Base-by-base conservation (phyloP, 2,888 invertebrate species). In the Temnothorax unifasciatus region DNA sequence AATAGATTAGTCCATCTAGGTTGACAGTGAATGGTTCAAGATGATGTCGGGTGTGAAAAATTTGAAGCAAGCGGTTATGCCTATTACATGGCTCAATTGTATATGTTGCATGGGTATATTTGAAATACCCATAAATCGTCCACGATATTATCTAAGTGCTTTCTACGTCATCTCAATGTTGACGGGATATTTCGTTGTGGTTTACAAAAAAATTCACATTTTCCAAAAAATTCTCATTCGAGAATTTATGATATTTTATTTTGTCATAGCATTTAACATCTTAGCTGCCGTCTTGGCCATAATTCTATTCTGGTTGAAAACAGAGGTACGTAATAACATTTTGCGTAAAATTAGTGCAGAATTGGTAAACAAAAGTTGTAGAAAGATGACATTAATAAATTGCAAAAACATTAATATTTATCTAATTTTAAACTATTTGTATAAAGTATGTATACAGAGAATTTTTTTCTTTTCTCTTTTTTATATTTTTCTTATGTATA, bases 71-170 rank as follows among this genome's bases (percentile, higher is more conserved):
- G 66, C 82, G 11, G 0, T 77, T n/a, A 18, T 2, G 79, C 81
- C 82, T 21, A 41, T 82, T 11, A 25, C 11, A 63, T 82, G 61
- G 81, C 75, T 82, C 21, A 77, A 77, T 29, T 81, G 63, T n/a
- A 21, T 82, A 54, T 82, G 77, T 52, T 74, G 79, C 41, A 63
- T 82, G 61, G 82, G 82, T 64, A 15, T 82, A 57, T 79, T 82
- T 15, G 82, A 82, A 44, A 82, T 82, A 79, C 82, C 82, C 11
- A 13, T 6, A 44, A 79, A 82, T 54, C 64, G 29, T 0, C 82
- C 82, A 41, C 61, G 63, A 81, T 34, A 52, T 63, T 18, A 44
- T 41, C 5, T 82, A 25, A 82, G 81, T 25, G 9, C 0, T 13
- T 9, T 63, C 11, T 77, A 82, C 0, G 52, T 47, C 38, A 2